These are phyloP conservation scores for Drosophila lowei DNA, from an alignment of 1,140 invertebrate species.

Conservation along the genomic window DNA sequence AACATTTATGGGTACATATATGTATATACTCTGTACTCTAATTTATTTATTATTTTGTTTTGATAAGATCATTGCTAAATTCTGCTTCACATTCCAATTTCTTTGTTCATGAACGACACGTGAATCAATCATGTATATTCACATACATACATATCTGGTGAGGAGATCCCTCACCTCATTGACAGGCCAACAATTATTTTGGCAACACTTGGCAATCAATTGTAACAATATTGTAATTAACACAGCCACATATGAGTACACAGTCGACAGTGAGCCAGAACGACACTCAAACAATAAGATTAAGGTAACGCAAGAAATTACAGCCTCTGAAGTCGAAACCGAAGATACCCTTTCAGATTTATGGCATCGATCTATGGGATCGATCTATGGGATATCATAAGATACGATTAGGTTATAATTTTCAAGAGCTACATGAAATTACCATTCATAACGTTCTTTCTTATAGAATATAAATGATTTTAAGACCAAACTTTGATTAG, in stretches of 20 bases:
- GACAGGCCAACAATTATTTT: slow-evolving; percentile 58
- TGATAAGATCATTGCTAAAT: slow-evolving; percentile 40
- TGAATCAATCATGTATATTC: slow-evolving; percentile 20
- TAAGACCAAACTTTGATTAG: too few species aligned
- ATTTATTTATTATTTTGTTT: slow-evolving; percentile 23
- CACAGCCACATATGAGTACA: slow-evolving; percentile 12
- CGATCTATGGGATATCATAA: too few species aligned
- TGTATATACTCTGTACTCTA: background rate
- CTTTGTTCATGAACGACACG: slow-evolving; percentile 23
- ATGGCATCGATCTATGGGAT: too few species aligned
- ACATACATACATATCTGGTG: background rate
- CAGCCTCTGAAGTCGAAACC: too few species aligned
- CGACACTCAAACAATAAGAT: slow-evolving; percentile 29
- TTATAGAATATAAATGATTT: too few species aligned
- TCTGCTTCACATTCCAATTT: slow-evolving; percentile 11
- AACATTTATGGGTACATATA: too few species aligned
- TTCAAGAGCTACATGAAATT: too few species aligned
- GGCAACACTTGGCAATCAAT: slow-evolving; percentile 51
- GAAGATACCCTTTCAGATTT: too few species aligned
- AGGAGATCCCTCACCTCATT: slow-evolving; percentile 1
- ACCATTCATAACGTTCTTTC: too few species aligned
- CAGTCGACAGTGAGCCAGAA: too few species aligned
- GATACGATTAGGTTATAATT: too few species aligned
- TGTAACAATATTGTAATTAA: slow-evolving; percentile 57
- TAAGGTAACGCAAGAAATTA: background rate